phyloP scores from a whole-genome alignment of 2,113 vertebrate species.

The Camarhynchus parvulus region DNA sequence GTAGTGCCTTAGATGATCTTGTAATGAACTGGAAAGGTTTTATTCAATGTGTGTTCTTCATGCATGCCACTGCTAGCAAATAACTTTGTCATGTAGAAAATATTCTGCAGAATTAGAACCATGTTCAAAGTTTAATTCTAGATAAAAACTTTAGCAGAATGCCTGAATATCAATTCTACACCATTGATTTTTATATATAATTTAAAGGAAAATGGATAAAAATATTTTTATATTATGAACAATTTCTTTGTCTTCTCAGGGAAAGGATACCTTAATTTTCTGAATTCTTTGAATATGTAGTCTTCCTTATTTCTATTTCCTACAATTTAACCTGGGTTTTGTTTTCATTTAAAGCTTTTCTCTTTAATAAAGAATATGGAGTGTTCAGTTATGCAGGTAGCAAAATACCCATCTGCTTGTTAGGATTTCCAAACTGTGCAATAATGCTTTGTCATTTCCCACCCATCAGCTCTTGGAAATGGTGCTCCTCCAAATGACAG shows the following conservation, averaged over 20 bases:
- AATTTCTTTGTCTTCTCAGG: not conserved
- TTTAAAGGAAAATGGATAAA: not conserved
- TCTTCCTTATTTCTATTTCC: not conserved
- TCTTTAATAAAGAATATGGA: not conserved
- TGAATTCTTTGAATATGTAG: not conserved
- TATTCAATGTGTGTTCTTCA: not conserved
- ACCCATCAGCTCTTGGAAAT: not conserved
- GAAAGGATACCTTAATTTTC: not conserved
- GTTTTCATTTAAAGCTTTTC: not conserved
- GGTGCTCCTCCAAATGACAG: not conserved
- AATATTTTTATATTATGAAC: not conserved
- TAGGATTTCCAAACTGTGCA: not conserved
- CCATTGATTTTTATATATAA: not conserved
- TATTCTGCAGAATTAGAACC: not conserved
- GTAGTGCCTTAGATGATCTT: not conserved
- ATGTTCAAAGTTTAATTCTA: not conserved
- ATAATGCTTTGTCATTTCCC: conserved; percentile 12
- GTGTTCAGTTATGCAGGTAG: not conserved
- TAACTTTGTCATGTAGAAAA: not conserved
- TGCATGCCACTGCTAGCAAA: not conserved
- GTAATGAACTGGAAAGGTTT: conserved; percentile 27
- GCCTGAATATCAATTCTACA: not conserved
- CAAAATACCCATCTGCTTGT: not conserved
- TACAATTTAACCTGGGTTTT: not conserved
- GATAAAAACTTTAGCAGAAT: not conserved